Evolutionary conservation across 2,888 invertebrate species (phyloP).

Genomic region (Girardia tigrina): DNA sequence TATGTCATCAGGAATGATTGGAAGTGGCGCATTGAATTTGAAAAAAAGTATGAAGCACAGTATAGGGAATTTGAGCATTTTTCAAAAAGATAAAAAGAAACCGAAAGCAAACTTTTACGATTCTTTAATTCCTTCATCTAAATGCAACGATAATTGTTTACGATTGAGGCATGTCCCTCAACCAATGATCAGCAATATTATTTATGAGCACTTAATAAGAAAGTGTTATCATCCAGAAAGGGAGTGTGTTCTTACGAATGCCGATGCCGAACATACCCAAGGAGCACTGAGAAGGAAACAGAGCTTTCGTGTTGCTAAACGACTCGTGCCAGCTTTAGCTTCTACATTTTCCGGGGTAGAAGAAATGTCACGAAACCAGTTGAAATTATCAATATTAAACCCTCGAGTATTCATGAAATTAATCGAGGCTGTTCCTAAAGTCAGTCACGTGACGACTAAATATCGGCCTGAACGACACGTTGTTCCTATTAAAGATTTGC

Average conservation of each 20-base stretch:
- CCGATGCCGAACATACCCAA: not conserved
- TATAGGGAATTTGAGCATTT: not conserved
- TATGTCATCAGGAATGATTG: too few species aligned
- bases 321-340: not conserved
- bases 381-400: not conserved
- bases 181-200: not conserved
- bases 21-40: not conserved
- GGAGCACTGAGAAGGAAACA: not conserved
- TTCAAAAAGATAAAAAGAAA: constrained; percentile 15
- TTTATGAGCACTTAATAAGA: not conserved
- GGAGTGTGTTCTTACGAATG: not conserved
- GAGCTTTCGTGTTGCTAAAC: not conserved
- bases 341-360: not conserved
- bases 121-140: not conserved
- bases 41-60: not conserved
- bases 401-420: not conserved
- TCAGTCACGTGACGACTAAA: constrained; percentile 1
- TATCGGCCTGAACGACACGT: constrained; percentile 1
- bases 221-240: constrained; percentile 19
- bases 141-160: not conserved
- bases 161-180: not conserved
- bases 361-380: constrained; percentile 1
- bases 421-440: not conserved
- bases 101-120: not conserved
- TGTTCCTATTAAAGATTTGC: not conserved